Conservation (phyloP, 1,140 invertebrate species). For the Cydia splendana region DNA sequence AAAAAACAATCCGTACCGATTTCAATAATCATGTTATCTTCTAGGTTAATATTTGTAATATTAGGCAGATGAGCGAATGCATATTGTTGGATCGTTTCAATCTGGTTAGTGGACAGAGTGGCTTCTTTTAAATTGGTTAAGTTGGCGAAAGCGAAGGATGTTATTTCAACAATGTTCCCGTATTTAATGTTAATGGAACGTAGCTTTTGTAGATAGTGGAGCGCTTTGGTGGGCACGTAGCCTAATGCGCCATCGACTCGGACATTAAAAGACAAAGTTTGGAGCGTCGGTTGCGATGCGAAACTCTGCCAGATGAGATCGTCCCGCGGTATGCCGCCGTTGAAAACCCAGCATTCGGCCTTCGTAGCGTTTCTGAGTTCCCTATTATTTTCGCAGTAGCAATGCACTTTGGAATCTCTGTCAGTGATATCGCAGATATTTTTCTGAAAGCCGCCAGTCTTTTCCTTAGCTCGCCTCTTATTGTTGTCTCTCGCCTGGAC, state of each 20-base stretch:
- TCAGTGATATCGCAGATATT: constrained; percentile 77
- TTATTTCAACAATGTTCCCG: constrained; percentile 84
- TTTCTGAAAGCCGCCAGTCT: constrained; percentile 67
- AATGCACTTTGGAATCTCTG: constrained; percentile 74
- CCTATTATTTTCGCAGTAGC: constrained; percentile 74
- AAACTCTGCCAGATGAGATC: constrained; percentile 87
- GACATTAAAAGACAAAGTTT: constrained; percentile 85
- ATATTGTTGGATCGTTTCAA: constrained; percentile 82
- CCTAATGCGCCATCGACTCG: constrained; percentile 83
- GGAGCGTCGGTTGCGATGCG: constrained; percentile 84
- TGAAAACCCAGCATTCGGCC: constrained; percentile 84
- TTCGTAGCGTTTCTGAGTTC: constrained; percentile 71
- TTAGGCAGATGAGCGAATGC: constrained; percentile 85
- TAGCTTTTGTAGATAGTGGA: constrained; percentile 84
- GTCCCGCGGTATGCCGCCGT: constrained; percentile 81
- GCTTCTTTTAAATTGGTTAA: constrained; percentile 84
- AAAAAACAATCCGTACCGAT: constrained; percentile 86
- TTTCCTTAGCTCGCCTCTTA: constrained; percentile 70
- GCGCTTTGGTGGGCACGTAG: constrained; percentile 85
- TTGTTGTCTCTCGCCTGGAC: constrained; percentile 68
- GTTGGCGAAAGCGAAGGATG: constrained; percentile 85
- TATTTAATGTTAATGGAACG: constrained; percentile 85
- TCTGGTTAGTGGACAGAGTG: constrained; percentile 84
- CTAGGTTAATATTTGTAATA: constrained; percentile 83
- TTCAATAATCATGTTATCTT: constrained; percentile 86